Conservation (phyloP, 2,888 invertebrate species). For the Xestobium rufovillosum region DNA sequence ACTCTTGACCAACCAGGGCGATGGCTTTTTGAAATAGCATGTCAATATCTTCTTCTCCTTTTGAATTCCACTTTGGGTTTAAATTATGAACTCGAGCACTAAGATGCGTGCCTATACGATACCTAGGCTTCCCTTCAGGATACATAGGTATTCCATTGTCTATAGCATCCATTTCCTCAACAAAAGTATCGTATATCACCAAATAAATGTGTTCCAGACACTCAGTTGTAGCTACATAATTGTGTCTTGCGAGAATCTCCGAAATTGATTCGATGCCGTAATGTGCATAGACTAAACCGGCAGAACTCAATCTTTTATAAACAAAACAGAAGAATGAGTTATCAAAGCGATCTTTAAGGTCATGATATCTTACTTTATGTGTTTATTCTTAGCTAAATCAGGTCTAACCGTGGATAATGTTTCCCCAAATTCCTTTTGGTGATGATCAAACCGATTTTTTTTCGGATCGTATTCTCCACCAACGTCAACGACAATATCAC, state of each 20-base stretch:
- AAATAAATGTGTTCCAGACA: slow-evolving; percentile 54
- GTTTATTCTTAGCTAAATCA: slow-evolving; percentile 51
- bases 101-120: slow-evolving; percentile 72
- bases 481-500: slow-evolving; percentile 94
- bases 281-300: slow-evolving; percentile 85
- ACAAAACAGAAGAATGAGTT: too few species aligned
- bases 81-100: slow-evolving; percentile 67
- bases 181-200: slow-evolving; percentile 76
- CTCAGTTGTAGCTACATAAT: slow-evolving; percentile 43
- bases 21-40: slow-evolving; percentile 71
- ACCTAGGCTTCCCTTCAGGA: slow-evolving; percentile 62
- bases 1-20: slow-evolving; percentile 70
- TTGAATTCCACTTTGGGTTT: slow-evolving; percentile 78
- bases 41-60: slow-evolving; percentile 44
- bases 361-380: slow-evolving; percentile 50
- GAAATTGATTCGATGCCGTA: slow-evolving; percentile 77
- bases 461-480: slow-evolving; percentile 77
- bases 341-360: background rate
- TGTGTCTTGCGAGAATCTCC: slow-evolving; percentile 45
- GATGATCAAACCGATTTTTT: slow-evolving; percentile 83
- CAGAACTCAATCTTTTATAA: slow-evolving; percentile 94
- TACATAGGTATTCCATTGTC: slow-evolving; percentile 90
- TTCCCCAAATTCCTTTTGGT: slow-evolving; percentile 71
- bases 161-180: slow-evolving; percentile 92
- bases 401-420: slow-evolving; percentile 59